Percentiles rank a stretch among this genome's conserved stretches.
phyloP scores from a whole-genome alignment of 2,113 vertebrate species.

The Syrmaticus mikado region DNA sequence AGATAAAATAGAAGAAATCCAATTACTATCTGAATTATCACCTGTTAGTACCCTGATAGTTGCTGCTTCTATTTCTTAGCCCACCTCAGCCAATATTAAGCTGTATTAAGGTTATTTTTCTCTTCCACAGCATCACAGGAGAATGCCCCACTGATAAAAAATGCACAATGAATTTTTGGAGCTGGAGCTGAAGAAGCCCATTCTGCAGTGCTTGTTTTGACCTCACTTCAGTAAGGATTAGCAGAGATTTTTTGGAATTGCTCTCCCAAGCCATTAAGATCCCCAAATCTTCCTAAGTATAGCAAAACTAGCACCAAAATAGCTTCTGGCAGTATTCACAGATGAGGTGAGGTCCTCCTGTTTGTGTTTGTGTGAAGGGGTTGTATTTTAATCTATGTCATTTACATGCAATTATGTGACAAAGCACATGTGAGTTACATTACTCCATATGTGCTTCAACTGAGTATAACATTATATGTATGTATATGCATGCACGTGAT shows the following conservation, averaged over 20 bases:
- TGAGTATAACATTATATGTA: too few species aligned
- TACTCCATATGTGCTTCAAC: rapidly evolving
- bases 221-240: neutral
- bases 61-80: neutral
- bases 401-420: neutral
- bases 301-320: neutral
- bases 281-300: neutral
- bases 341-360: neutral
- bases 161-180: neutral
- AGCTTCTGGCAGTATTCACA: neutral
- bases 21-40: neutral
- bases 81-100: too few species aligned
- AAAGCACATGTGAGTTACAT: neutral
- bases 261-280: neutral
- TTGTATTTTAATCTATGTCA: neutral
- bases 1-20: neutral
- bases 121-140: neutral
- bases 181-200: neutral
- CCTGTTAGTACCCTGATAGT: neutral
- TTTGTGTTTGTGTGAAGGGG: neutral
- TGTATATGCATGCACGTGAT: neutral
- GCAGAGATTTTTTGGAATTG: neutral
- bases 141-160: neutral
- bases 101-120: neutral
- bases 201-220: rapidly evolving